Evolutionary conservation across 2,113 vertebrate genomes (phyloP).

Genomic region (Callocephalon fimbriatum): DNA sequence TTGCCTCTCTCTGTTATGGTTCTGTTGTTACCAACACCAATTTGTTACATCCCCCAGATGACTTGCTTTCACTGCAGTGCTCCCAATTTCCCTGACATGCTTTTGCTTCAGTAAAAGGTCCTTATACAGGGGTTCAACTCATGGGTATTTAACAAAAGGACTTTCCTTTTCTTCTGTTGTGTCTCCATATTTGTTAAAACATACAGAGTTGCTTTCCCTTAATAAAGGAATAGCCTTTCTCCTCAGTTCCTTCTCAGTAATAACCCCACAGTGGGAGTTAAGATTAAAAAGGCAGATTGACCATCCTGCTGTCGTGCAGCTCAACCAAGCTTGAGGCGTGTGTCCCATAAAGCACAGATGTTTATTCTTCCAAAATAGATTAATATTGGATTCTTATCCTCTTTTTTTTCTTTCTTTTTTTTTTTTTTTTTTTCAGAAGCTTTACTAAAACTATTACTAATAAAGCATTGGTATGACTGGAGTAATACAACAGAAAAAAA

Average conservation of each 20-base stretch:
- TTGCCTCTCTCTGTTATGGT: constrained; percentile 10
- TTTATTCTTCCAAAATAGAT: constrained; percentile 7
- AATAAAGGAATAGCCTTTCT: not conserved
- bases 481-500: not conserved
- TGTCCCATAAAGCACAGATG: not conserved
- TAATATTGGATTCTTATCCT: not conserved
- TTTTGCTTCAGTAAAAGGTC: not conserved
- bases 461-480: not conserved
- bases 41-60: not conserved
- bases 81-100: constrained; percentile 1
- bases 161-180: not conserved
- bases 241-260: not conserved
- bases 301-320: not conserved
- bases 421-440: not conserved
- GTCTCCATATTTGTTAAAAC: constrained; percentile 14
- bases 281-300: not conserved
- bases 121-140: constrained; percentile 12
- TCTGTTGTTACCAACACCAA: constrained; percentile 50
- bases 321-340: not conserved
- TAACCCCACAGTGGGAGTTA: not conserved
- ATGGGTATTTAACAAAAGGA: not conserved
- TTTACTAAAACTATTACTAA: constrained; percentile 3
- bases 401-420: not conserved
- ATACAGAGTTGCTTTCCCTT: not conserved
- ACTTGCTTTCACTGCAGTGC: not conserved